These are phyloP conservation scores for Dione juno DNA, from an alignment of 2,888 invertebrate genomes.

Conservation along the genomic window DNA sequence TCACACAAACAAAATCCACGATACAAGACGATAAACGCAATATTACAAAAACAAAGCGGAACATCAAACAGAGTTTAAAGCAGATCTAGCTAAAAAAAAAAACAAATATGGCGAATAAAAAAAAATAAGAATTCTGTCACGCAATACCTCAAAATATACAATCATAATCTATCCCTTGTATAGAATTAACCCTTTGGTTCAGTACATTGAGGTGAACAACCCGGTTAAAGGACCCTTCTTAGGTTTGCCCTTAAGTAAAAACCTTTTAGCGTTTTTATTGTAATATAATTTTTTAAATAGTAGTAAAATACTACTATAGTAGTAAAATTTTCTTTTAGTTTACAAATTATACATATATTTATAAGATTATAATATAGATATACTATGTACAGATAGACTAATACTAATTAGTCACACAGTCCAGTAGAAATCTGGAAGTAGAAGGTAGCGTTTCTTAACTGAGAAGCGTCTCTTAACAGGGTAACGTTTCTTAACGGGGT, in stretches of 20 bases:
- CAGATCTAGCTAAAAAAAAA: constrained; percentile 60
- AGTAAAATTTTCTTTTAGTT: too few species aligned
- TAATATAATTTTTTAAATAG: not conserved
- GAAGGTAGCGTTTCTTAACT: too few species aligned
- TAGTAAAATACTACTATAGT: too few species aligned
- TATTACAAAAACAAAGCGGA: constrained; percentile 49
- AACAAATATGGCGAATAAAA: not conserved
- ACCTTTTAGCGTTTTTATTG: constrained; percentile 51
- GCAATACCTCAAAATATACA: constrained; percentile 65
- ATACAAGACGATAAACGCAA: constrained; percentile 48
- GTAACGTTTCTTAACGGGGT: too few species aligned
- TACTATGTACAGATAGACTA: too few species aligned
- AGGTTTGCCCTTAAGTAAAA: constrained; percentile 47
- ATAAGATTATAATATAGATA: too few species aligned
- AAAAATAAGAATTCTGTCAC: constrained; percentile 61
- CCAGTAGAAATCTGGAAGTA: too few species aligned
- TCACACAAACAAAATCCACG: not conserved
- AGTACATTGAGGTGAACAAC: constrained; percentile 74
- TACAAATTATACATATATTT: too few species aligned
- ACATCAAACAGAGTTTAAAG: constrained; percentile 53
- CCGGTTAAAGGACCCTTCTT: constrained; percentile 72
- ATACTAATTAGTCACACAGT: too few species aligned
- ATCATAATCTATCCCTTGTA: constrained; percentile 71
- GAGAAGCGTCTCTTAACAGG: too few species aligned
- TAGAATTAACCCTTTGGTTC: constrained; percentile 80